Evolutionary conservation across 2,888 invertebrate species (phyloP), one percentile per base, ranked within the genome.

Genomic region (Idaea aversata): DNA sequence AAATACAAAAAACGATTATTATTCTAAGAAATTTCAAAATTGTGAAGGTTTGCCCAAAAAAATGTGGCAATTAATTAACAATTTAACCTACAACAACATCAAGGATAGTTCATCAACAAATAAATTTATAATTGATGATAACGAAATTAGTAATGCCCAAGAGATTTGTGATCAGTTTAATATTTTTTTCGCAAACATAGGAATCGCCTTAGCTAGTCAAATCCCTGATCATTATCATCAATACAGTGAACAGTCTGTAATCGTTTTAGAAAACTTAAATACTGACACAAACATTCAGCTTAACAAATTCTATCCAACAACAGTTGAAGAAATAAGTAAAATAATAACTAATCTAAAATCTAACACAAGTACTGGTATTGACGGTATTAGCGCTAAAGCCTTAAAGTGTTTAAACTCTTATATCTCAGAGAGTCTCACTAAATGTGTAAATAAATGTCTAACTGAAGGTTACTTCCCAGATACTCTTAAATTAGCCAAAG

Each of bases 101-200:
- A 69, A 66, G 7, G 64, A 74, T 16, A 58, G 47, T 6, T 62
- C 34, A 6, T 61, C 64, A 36, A 65, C 71, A 5, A 5, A 5
- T 15, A 58, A 58, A 15, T 15, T 58, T 1, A 15, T 58, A 5
- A 58, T 58, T 15, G 15, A 58, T 15, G 15, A 15, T 5, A 58
- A 15, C 7, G 15, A 15, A 58, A 15, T 58, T 4, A 15, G 7
- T 15, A 15, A 58, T 58, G 13, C n/a, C 5, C 7, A 15, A 15
- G 58, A 58, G 5, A 15, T 58, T 15, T 71, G 74, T 57, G 57
- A 74, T 25, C 38, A 10, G 0, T 73, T 73, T 15, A 72, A 73
- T 59, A 25, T 10, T 15, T 72, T 65, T 38, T 72, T 73, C 60
- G 59, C 66, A 4, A 62, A 59, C 13, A 66, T 72, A n/a, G 70